Evolutionary conservation across 2,888 invertebrate genomes (phyloP).

Genomic region (Thecophora atra): DNA sequence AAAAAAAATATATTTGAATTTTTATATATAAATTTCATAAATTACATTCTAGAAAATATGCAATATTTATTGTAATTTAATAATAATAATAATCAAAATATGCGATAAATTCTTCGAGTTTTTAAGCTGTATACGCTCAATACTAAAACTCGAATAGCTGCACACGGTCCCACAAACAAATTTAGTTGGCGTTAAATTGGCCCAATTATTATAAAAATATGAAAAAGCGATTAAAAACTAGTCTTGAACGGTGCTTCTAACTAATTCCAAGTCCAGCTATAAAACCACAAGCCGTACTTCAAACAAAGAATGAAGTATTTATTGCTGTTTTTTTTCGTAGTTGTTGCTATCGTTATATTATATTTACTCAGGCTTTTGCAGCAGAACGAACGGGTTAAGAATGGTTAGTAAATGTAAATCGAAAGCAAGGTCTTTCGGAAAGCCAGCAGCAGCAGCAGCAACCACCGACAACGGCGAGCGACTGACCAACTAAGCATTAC

Average conservation of each 20-base stretch:
- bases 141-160: not conserved
- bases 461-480: constrained; percentile 16
- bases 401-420: constrained; percentile 40
- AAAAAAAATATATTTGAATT: no score
- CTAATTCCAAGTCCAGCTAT: constrained; percentile 25
- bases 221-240: constrained; percentile 27
- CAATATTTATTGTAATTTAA: no score
- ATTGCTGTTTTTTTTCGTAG: constrained; percentile 1
- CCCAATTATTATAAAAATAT: constrained; percentile 27
- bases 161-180: constrained; percentile 1
- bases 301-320: constrained; percentile 16
- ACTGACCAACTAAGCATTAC: constrained; percentile 26
- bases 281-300: constrained; percentile 12
- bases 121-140: no score
- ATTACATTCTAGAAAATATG: no score
- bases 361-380: constrained; percentile 31
- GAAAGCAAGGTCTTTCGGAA: constrained; percentile 43
- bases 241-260: constrained; percentile 36
- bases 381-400: constrained; percentile 28
- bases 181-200: constrained; percentile 18
- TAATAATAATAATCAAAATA: no score
- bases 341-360: constrained; percentile 30
- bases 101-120: no score
- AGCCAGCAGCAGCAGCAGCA: constrained; percentile 21
- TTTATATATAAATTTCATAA: no score